Evolutionary conservation across 23 tunicate species (phyloP).

Genomic region (Corella eumyota): DNA sequence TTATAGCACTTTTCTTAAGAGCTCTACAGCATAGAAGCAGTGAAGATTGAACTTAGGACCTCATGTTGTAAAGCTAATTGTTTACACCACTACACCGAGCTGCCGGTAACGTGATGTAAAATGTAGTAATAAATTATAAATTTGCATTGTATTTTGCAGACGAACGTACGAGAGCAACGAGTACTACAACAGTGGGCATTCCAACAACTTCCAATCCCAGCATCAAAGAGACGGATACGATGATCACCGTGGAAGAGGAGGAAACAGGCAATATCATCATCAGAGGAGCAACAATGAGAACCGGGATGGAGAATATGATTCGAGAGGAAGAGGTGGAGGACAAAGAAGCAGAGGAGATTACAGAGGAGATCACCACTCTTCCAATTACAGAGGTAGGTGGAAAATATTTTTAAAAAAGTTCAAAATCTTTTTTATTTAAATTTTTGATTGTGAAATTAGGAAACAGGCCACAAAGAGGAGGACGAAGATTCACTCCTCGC

Average conservation of each 20-base stretch:
- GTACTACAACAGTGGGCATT: conserved; percentile 35
- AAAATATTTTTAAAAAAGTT: too few relatives aligned
- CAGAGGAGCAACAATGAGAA: conserved; percentile 18
- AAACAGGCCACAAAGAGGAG: too few relatives aligned
- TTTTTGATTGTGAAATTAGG: too few relatives aligned
- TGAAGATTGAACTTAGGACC: too few relatives aligned
- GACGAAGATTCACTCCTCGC: conserved; percentile 50
- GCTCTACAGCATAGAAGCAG: too few relatives aligned
- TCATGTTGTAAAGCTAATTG: too few relatives aligned
- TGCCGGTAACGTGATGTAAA: too few relatives aligned
- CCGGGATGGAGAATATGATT: conserved; percentile 21
- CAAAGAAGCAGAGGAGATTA: conserved; percentile 23
- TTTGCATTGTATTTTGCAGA: too few relatives aligned
- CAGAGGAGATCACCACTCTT: conserved; percentile 27
- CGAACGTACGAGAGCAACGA: conserved; percentile 38
- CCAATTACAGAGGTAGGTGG: conserved; percentile 32
- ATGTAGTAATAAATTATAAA: too few relatives aligned
- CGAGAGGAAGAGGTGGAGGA: conserved; percentile 21
- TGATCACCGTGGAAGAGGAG: conserved; percentile 4
- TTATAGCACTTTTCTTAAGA: too few relatives aligned
- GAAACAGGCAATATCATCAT: conserved; percentile 24
- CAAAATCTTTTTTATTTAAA: too few relatives aligned
- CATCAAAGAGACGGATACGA: background rate
- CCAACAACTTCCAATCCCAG: conserved; percentile 9
- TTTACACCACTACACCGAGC: too few relatives aligned